Percentiles rank a stretch among this genome's conserved stretches.
Conservation (phyloP, 1,140 invertebrate genomes). For the Conus ventricosus region DNA sequence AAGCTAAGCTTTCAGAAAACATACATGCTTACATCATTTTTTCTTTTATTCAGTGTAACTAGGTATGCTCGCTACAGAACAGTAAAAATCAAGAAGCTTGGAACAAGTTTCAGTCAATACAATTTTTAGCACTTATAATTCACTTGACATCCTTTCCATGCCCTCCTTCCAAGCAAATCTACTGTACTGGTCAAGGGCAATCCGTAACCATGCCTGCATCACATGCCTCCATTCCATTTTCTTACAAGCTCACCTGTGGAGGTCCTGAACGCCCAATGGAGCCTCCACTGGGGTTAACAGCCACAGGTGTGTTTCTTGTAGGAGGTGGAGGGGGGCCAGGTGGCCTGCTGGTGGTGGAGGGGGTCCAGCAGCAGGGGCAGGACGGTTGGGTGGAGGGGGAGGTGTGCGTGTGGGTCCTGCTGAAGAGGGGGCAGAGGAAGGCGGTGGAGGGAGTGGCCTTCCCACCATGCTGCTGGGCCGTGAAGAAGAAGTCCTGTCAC, state of each 20-base stretch:
- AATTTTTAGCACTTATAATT: too few species aligned
- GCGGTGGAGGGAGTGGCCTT: conserved; percentile 46
- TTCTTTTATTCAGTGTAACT: too few species aligned
- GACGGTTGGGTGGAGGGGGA: conserved; percentile 16
- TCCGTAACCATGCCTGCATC: too few species aligned
- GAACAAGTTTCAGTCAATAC: too few species aligned
- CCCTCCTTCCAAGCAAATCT: too few species aligned
- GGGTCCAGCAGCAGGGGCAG: conserved; percentile 15
- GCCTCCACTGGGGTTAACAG: conserved; percentile 32
- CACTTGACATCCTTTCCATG: too few species aligned
- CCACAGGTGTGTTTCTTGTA: conserved; percentile 26
- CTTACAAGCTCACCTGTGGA: conserved; percentile 12
- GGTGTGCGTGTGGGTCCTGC: conserved; percentile 24
- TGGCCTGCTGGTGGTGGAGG: conserved; percentile 44
- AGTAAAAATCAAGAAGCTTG: too few species aligned
- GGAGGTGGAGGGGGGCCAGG: conserved; percentile 44
- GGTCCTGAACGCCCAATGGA: conserved; percentile 42
- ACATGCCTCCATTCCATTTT: too few species aligned
- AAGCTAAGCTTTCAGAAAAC: too few species aligned
- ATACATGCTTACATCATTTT: too few species aligned
- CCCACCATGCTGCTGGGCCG: conserved; percentile 48
- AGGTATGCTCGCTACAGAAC: too few species aligned
- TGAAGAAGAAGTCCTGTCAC: conserved; percentile 27
- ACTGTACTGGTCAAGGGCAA: too few species aligned
- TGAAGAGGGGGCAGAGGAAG: conserved; percentile 31